Conservation (phyloP, 2,113 vertebrate species). For the Urocitellus parryii region DNA sequence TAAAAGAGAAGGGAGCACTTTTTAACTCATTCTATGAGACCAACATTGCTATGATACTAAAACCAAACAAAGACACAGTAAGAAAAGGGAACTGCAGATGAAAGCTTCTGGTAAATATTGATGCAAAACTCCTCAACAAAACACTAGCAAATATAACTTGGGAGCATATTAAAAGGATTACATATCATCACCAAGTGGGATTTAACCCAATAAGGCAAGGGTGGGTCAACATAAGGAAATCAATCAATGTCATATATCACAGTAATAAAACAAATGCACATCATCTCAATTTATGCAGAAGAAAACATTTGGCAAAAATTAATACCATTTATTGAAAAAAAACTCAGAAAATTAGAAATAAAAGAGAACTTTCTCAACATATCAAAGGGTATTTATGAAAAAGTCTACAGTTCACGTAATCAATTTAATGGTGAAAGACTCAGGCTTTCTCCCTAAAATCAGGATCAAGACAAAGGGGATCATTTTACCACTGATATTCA, state of each 20-base stretch:
- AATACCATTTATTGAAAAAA: neutral
- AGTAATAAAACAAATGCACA: neutral
- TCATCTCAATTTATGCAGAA: neutral
- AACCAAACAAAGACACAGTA: neutral
- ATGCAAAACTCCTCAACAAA: neutral
- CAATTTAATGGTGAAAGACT: neutral
- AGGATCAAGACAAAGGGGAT: neutral
- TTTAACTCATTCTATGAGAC: neutral
- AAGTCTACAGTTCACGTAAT: neutral
- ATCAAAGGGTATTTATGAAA: neutral
- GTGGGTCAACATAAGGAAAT: neutral
- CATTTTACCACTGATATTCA: neutral
- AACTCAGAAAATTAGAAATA: neutral
- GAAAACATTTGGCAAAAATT: neutral
- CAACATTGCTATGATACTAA: neutral
- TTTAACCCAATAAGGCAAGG: neutral
- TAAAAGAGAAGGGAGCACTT: neutral
- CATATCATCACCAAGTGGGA: neutral
- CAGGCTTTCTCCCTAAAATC: neutral
- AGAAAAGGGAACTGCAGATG: neutral
- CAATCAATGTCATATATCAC: too few species aligned
- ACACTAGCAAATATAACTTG: neutral
- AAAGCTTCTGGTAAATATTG: neutral
- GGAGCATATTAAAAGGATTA: neutral
- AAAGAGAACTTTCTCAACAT: neutral